Conservation (phyloP, 2,113 vertebrate species). For the Macroglossus sobrinus region DNA sequence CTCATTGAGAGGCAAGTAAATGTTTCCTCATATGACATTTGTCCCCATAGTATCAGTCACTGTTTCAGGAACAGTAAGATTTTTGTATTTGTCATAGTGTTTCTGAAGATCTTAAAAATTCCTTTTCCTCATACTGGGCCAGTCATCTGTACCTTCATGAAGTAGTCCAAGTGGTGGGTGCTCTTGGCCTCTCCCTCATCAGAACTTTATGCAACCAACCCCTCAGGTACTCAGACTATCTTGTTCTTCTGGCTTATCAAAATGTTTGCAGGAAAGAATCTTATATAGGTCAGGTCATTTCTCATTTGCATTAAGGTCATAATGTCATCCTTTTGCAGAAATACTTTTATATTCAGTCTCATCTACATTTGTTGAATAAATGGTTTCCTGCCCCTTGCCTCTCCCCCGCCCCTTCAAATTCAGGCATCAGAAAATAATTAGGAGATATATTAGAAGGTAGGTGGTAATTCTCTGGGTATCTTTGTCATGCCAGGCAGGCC, state of each 20-base stretch:
- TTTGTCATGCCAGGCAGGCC: not conserved
- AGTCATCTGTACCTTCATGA: not conserved
- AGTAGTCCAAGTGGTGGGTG: not conserved
- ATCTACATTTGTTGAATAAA: conserved; percentile 1
- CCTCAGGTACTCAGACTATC: not conserved
- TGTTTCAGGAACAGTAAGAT: not conserved
- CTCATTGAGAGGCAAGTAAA: not conserved
- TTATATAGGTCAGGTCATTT: not conserved
- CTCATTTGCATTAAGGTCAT: conserved; percentile 17
- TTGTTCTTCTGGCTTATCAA: conserved; percentile 2
- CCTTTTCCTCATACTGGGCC: not conserved
- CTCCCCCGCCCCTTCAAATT: not conserved
- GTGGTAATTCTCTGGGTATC: not conserved
- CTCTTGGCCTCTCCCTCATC: not conserved
- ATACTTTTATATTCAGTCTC: not conserved
- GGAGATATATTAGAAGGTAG: not conserved
- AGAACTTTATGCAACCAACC: not conserved
- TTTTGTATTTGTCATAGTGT: not conserved
- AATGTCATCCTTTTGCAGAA: not conserved
- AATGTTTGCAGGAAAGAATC: not conserved
- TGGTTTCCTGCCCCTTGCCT: not conserved
- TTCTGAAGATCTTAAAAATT: not conserved
- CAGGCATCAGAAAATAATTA: not conserved
- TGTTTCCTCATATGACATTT: not conserved
- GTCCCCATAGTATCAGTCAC: not conserved